phyloP scores from a whole-genome alignment of 2,797 vertebrate species.

The Telmatherina bonti region DNA sequence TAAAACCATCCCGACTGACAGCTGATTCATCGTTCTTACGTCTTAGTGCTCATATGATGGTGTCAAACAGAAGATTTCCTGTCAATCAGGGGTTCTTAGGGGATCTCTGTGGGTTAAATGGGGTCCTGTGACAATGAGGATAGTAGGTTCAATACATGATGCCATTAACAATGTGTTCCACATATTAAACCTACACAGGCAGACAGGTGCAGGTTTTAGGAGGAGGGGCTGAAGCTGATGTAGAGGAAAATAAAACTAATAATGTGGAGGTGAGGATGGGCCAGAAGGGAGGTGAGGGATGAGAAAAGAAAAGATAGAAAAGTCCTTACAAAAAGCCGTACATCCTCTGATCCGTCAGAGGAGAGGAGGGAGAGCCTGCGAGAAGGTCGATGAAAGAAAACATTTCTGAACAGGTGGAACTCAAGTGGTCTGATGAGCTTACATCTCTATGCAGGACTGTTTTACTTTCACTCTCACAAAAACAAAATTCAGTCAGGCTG shows the following conservation, averaged over 20 bases:
- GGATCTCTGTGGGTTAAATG: constrained; percentile 17
- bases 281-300: constrained; percentile 14
- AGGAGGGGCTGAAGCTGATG: constrained; percentile 6
- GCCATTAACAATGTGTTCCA: constrained; percentile 15
- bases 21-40: too few relatives aligned
- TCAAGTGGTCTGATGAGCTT: neutral
- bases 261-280: neutral
- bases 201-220: constrained; percentile 5
- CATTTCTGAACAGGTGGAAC: constrained; percentile 57
- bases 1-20: too few relatives aligned
- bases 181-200: constrained; percentile 28
- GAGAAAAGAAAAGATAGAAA: constrained; percentile 46
- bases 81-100: neutral
- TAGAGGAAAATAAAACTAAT: neutral
- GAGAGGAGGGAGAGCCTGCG: constrained; percentile 69
- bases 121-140: constrained; percentile 7
- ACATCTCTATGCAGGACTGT: constrained; percentile 5
- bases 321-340: constrained; percentile 83
- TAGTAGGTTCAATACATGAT: constrained; percentile 19
- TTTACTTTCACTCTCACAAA: constrained; percentile 15
- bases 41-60: too few relatives aligned
- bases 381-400: constrained; percentile 70
- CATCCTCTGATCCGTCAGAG: constrained; percentile 81
- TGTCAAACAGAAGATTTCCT: too few relatives aligned
- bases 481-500: constrained; percentile 18